Evolutionary conservation across 2,113 vertebrate species (phyloP).

Genomic region (Crotalus horridus): DNA sequence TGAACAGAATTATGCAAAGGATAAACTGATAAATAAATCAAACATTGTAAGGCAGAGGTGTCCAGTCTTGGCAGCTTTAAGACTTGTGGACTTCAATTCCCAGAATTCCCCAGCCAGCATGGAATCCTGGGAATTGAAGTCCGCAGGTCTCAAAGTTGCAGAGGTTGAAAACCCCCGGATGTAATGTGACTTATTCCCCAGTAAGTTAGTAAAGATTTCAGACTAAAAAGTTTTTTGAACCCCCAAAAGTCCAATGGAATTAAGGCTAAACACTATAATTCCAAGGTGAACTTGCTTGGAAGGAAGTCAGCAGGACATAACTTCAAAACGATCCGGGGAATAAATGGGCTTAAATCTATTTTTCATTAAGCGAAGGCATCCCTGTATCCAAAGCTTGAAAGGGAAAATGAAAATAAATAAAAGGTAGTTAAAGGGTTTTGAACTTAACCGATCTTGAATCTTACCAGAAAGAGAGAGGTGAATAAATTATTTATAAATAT

Average conservation of each 20-base stretch:
- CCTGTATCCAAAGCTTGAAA: background rate
- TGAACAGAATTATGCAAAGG: background rate
- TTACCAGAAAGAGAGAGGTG: slow-evolving; percentile 16
- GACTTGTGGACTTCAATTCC: background rate
- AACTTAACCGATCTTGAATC: slow-evolving; percentile 17
- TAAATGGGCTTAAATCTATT: background rate
- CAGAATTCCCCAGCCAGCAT: background rate
- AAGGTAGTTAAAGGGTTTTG: background rate
- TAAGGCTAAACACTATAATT: background rate
- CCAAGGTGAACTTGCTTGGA: background rate
- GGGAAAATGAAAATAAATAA: background rate
- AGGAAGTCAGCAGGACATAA: background rate
- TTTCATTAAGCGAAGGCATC: background rate
- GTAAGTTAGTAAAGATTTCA: background rate
- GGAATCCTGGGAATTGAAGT: too few relatives aligned
- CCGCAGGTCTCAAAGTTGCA: too few relatives aligned
- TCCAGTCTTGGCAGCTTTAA: background rate
- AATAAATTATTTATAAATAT: slow-evolving; percentile 37
- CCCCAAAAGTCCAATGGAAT: background rate
- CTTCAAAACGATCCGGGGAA: background rate
- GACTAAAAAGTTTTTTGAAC: background rate
- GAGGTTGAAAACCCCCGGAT: too few relatives aligned
- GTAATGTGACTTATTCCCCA: background rate
- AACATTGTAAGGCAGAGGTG: too few relatives aligned
- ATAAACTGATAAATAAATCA: background rate